Percentiles rank a stretch among this genome's conserved stretches.
These are phyloP conservation scores for Stenodera caucasica DNA, from an alignment of 2,888 invertebrate species.

Conservation along the genomic window DNA sequence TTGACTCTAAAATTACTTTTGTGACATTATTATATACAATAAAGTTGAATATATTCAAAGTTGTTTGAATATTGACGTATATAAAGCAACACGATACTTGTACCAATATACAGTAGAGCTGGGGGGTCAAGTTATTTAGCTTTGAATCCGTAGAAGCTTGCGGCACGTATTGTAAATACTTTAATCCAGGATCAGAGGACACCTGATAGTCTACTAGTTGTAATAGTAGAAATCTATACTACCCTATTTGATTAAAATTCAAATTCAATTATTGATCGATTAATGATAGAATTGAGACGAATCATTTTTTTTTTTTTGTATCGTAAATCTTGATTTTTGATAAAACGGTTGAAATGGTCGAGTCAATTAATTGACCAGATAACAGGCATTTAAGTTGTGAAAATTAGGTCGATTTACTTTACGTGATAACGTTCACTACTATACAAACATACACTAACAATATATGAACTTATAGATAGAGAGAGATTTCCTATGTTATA, in stretches of 20 bases:
- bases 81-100: conserved; percentile 20
- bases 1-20: background rate
- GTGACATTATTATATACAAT: conserved; percentile 16
- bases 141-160: conserved; percentile 29
- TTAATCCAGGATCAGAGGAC: conserved; percentile 31
- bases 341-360: background rate
- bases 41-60: conserved; percentile 22
- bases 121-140: conserved; percentile 31
- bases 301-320: background rate
- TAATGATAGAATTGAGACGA: conserved; percentile 9
- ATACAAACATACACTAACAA: background rate
- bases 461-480: background rate
- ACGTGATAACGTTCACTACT: background rate
- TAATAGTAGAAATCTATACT: conserved; percentile 12
- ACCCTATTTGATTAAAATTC: conserved; percentile 26
- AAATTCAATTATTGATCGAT: conserved; percentile 23
- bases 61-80: conserved; percentile 21
- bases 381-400: background rate
- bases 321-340: background rate
- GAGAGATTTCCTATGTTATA: background rate
- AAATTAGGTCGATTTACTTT: background rate
- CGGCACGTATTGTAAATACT: conserved; percentile 28
- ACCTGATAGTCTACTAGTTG: conserved; percentile 22
- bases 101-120: conserved; percentile 4
- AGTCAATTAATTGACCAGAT: background rate